Evolutionary conservation across 2,113 vertebrate genomes (phyloP).

Genomic region (Albula glossodonta): DNA sequence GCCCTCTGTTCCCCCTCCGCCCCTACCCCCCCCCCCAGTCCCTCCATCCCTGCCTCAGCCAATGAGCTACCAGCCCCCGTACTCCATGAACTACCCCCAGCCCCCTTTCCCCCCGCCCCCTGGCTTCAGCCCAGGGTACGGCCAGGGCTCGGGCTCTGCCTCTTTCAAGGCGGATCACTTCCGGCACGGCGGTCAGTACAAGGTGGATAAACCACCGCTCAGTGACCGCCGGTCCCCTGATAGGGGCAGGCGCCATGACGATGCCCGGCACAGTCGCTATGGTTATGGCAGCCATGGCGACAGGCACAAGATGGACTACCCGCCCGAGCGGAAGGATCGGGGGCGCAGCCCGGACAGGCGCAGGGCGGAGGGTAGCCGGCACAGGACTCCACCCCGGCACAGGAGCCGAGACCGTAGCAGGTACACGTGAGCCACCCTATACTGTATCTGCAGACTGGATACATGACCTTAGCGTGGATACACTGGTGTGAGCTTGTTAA

Average conservation of each 20-base stretch:
- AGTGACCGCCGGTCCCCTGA: slow-evolving; percentile 82
- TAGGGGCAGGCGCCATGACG: slow-evolving; percentile 78
- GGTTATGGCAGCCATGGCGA: slow-evolving; percentile 70
- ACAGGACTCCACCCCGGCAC: slow-evolving; percentile 78
- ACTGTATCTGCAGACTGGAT: too few relatives aligned
- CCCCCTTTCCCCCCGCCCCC: slow-evolving; percentile 74
- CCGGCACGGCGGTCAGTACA: slow-evolving; percentile 76
- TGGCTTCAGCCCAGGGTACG: slow-evolving; percentile 72
- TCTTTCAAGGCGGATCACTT: slow-evolving; percentile 75
- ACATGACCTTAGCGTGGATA: too few relatives aligned
- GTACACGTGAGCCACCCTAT: slow-evolving; percentile 49
- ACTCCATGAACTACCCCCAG: slow-evolving; percentile 79
- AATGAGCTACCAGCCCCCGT: slow-evolving; percentile 81
- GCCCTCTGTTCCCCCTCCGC: slow-evolving; percentile 68
- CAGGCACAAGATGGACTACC: slow-evolving; percentile 73
- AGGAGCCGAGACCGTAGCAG: slow-evolving; percentile 87
- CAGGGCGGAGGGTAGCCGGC: slow-evolving; percentile 73
- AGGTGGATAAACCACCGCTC: slow-evolving; percentile 70
- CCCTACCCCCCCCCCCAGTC: slow-evolving; percentile 69
- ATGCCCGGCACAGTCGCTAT: slow-evolving; percentile 81
- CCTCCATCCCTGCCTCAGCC: slow-evolving; percentile 78
- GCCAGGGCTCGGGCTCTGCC: slow-evolving; percentile 67
- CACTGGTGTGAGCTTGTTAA: too few relatives aligned
- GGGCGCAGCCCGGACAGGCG: slow-evolving; percentile 83
- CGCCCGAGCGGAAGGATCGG: slow-evolving; percentile 79